phyloP scores from a whole-genome alignment of 1,140 invertebrate genomes.

The Heliconius hewitsoni region DNA sequence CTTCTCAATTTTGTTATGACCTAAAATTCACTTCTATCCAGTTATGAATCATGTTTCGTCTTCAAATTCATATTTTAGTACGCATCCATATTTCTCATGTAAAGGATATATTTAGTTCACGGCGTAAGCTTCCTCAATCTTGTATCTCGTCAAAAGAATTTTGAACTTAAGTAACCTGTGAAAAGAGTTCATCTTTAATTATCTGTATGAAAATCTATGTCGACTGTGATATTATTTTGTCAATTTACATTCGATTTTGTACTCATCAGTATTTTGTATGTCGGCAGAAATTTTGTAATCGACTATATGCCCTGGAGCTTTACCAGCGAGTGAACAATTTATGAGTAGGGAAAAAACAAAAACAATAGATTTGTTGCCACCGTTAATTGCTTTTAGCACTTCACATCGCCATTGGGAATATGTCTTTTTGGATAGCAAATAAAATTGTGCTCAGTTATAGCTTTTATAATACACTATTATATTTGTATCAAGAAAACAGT shows the following conservation, averaged over 20 bases:
- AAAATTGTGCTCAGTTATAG: background rate
- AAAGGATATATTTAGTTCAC: slow-evolving; percentile 47
- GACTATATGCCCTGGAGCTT: slow-evolving; percentile 15
- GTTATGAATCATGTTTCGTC: slow-evolving; percentile 43
- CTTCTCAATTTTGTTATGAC: background rate
- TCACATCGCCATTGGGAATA: slow-evolving; percentile 28
- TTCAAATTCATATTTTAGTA: slow-evolving; percentile 35
- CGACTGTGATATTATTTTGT: slow-evolving; percentile 29
- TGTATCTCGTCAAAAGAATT: background rate
- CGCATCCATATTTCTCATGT: slow-evolving; percentile 31
- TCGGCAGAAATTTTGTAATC: slow-evolving; percentile 18
- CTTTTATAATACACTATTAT: background rate
- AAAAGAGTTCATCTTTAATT: slow-evolving; percentile 14
- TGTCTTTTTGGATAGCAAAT: slow-evolving; percentile 21
- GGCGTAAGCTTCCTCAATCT: slow-evolving; percentile 44
- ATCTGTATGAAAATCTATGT: slow-evolving; percentile 15
- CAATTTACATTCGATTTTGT: slow-evolving; percentile 28
- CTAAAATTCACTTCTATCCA: slow-evolving; percentile 9
- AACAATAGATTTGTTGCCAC: slow-evolving; percentile 25
- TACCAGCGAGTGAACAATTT: slow-evolving; percentile 20
- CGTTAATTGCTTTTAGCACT: slow-evolving; percentile 37
- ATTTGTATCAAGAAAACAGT: background rate
- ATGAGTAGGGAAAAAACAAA: slow-evolving; percentile 25
- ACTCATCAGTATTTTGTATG: background rate
- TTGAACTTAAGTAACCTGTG: slow-evolving; percentile 18